A percentile compares a stretch with the other conserved stretches of the same genome.
phyloP scores from a whole-genome alignment of 2,888 invertebrate genomes.

The Melieria crassipennis region DNA sequence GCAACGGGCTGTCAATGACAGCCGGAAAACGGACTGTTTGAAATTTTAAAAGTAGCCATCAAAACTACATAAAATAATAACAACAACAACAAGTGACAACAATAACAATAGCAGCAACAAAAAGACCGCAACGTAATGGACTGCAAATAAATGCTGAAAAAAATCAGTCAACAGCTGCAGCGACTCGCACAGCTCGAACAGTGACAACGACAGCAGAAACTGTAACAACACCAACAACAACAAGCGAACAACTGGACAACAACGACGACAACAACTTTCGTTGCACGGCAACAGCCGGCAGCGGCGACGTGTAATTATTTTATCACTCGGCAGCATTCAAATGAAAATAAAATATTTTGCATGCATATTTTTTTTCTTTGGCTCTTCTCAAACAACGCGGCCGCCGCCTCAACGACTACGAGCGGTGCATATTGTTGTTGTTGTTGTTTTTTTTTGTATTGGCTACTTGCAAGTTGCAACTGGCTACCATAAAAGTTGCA shows the following conservation, averaged over 20 bases:
- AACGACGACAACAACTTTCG: not conserved
- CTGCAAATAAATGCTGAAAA: slow-evolving; percentile 23
- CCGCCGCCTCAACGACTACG: too few species aligned
- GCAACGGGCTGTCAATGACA: too few species aligned
- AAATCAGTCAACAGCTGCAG: not conserved
- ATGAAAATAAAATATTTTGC: too few species aligned
- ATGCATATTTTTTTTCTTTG: too few species aligned
- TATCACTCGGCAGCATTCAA: slow-evolving; percentile 11
- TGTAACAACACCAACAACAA: not conserved
- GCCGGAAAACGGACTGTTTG: not conserved
- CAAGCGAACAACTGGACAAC: not conserved
- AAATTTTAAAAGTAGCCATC: slow-evolving; percentile 5
- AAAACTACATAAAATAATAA: slow-evolving; percentile 35
- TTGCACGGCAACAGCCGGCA: not conserved
- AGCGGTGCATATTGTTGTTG: too few species aligned
- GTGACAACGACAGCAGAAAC: slow-evolving; percentile 9
- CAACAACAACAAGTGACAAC: slow-evolving; percentile 15
- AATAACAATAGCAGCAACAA: slow-evolving; percentile 39
- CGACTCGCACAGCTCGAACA: slow-evolving; percentile 23
- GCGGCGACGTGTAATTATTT: slow-evolving; percentile 23
- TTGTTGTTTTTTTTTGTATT: too few species aligned
- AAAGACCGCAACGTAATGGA: slow-evolving; percentile 47
- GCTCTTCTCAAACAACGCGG: too few species aligned
- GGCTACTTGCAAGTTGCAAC: too few species aligned
- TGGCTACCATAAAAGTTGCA: too few species aligned